Base-by-base conservation (phyloP, 2,113 vertebrate genomes). In the Hippocampus barbouri region DNA sequence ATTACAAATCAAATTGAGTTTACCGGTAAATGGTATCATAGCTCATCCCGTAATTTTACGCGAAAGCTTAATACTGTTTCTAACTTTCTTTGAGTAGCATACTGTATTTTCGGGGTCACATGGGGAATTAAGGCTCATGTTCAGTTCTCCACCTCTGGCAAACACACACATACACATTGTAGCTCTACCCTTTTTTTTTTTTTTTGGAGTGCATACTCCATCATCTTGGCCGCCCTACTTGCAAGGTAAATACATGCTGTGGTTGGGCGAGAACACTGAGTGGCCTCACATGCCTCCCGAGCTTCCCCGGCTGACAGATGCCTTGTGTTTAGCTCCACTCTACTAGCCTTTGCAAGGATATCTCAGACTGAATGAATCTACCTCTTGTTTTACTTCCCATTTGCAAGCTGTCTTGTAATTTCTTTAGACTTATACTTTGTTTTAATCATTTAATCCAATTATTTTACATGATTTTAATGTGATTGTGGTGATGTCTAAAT, bases 201-300 rank as follows among this genome's bases (percentile, higher is more conserved):
- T 30, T 38, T 38, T 69, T 40, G 45, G 25, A 69, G 59, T 63
- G 79, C 70, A 23, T 3, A 83, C 77, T 69, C 69, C 73, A 68
- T 72, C 81, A 77, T 79, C 63, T 79, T 73, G 74, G 76, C 60
- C 56, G 73, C 77, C 73, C 75, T 78, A 5, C 5, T 57, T 74
- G 75, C 25, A 78, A 81, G 80, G 88, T 89, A 90, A 90, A 91
- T 83, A 91, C 86, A 85, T 84, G 75, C 83, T 83, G 87, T 71
- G 85, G 86, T 83, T 63, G 65, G 76, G 57, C 72, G 74, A 80
- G 87, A 87, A 84, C 88, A 90, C 77, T 79, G 78, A 78, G 73
- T 73, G 77, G 84, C 80, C 86, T 89, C 86, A 87, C 83, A 49
- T 79, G 74, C 74, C 79, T 85, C 69, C 73, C 25, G 65, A 78